Percentiles rank a stretch among this genome's conserved stretches.
phyloP scores from a whole-genome alignment of 2,797 vertebrate genomes.

The Crypturellus tataupa region DNA sequence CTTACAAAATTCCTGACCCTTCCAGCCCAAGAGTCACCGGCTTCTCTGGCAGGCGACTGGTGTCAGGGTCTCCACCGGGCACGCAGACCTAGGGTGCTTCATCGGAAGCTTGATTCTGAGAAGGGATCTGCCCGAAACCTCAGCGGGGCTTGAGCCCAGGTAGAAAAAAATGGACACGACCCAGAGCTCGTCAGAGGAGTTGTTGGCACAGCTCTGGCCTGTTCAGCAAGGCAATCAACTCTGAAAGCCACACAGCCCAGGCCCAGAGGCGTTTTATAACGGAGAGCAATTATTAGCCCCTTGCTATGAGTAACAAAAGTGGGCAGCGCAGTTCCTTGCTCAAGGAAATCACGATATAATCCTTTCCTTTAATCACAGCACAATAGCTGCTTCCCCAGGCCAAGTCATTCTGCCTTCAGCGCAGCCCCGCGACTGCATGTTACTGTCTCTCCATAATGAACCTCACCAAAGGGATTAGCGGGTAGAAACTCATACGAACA shows the following conservation, averaged over 20 bases:
- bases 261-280: conserved; percentile 39
- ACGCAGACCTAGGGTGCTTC: neutral
- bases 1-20: fast-evolving
- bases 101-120: neutral
- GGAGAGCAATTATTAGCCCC: conserved; percentile 49
- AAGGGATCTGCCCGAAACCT: neutral
- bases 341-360: conserved; percentile 70
- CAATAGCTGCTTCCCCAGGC: conserved; percentile 57
- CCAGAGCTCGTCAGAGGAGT: neutral
- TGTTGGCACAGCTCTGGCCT: neutral
- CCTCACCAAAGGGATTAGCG: conserved; percentile 23
- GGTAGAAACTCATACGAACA: conserved; percentile 21
- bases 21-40: fast-evolving
- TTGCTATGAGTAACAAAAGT: conserved; percentile 60
- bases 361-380: conserved; percentile 64
- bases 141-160: neutral
- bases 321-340: conserved; percentile 51
- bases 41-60: neutral
- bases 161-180: neutral
- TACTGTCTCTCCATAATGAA: neutral
- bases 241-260: neutral
- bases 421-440: neutral
- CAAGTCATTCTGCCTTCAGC: conserved; percentile 39
- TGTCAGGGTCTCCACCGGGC: neutral
- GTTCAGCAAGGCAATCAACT: neutral